Base-by-base conservation (phyloP, 2,797 vertebrate genomes). In the Rhodeus uyekii region DNA sequence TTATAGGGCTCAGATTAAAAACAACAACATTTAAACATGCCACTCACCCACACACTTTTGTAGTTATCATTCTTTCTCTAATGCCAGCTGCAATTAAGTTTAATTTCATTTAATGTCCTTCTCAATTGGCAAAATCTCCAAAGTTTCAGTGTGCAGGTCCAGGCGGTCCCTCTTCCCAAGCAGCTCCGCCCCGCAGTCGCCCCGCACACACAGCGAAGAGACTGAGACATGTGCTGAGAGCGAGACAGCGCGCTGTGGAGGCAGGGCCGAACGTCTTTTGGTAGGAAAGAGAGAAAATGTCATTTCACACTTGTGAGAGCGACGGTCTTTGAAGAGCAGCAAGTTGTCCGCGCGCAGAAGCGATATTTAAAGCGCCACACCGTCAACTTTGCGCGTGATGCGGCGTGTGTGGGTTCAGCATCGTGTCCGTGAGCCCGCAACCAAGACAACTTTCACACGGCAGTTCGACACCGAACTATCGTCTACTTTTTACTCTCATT, bases 371-470 rank as follows among this genome's bases (percentile, higher is more conserved):
- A 75, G 42, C 36, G 74, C 69, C 76, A 72, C 78, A 73, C 53
- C 73, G 50, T 60, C 48, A 87, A 90, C 78, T 90, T 87, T 75
- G 73, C 82, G 73, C 69, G 72, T 84, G 86, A 89, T 87, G 90
- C 86, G 71, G 76, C 48, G 83, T 76, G 76, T 73, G 48, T 38
- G 58, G 85, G 39, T 53, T 80, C 83, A 72, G 80, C 76, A 81
- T 68, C 67, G 76, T 50, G 53, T 32, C 38, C 60, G 22, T 65
- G 64, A 67, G 42, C 32, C 44, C 55, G 76, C 42, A 83, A 65
- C 81, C 46, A 19, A 60, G 68, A 74, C 42, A 86, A 87, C 83
- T 84, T 87, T 85, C 32, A 53, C 53, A 63, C 46, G 75, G 9
- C 67, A 76, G 85, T 32, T 50, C 22, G 32, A 74, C 48, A 19